These are phyloP conservation scores for Caenorhabditis panamensis DNA, from an alignment of 2,888 invertebrate species.

Conservation along the genomic window DNA sequence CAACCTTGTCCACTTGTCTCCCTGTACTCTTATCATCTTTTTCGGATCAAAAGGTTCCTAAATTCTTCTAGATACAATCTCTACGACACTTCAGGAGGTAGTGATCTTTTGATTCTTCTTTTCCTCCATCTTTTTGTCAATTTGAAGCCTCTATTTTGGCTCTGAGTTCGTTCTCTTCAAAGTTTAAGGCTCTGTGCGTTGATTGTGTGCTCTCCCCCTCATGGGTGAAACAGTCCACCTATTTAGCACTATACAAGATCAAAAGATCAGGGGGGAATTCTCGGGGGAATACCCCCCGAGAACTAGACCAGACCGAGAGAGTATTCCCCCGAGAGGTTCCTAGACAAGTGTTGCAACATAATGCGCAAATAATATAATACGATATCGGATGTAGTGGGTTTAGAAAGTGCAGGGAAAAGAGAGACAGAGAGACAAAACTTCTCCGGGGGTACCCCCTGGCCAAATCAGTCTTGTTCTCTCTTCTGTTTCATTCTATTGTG, in stretches of 20 bases:
- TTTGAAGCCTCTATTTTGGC: too few relatives aligned
- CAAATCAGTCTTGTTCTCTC: constrained; percentile 1
- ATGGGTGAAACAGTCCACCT: too few relatives aligned
- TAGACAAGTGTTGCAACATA: neutral
- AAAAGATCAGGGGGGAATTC: constrained; percentile 22
- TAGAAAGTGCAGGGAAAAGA: neutral
- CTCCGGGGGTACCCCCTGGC: neutral
- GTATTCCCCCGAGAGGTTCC: constrained; percentile 48
- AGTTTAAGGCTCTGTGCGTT: too few relatives aligned
- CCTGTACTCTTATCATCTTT: neutral
- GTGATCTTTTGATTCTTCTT: constrained; percentile 17
- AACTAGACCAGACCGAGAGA: constrained; percentile 24
- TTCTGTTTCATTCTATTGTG: neutral
- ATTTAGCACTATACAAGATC: too few relatives aligned
- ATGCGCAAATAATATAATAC: constrained; percentile 36
- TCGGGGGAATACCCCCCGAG: constrained; percentile 7
- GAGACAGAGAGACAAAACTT: neutral
- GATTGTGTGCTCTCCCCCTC: too few relatives aligned
- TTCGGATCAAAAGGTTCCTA: constrained; percentile 13
- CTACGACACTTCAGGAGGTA: neutral
- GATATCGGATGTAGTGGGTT: constrained; percentile 9
- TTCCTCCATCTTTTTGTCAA: neutral
- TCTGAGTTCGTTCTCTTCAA: too few relatives aligned
- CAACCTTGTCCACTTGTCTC: too few relatives aligned
- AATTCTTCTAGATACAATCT: constrained; percentile 1